phyloP scores from a whole-genome alignment of 1,140 invertebrate species.

The Drosophila pseudoananassae region DNA sequence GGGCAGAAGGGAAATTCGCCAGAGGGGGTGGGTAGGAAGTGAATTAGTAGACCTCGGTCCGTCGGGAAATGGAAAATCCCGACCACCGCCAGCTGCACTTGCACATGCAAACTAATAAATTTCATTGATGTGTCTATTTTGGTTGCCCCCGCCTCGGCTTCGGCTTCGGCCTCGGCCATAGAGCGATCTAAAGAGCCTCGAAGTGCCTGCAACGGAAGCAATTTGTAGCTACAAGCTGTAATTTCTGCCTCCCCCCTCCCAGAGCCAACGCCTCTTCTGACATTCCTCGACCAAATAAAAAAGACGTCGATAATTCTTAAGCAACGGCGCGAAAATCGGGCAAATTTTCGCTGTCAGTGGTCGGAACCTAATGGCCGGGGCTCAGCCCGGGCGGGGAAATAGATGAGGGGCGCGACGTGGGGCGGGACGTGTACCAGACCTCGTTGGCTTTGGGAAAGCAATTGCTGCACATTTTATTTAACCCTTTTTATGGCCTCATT shows the following conservation, averaged over 20 bases:
- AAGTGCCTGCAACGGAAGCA: conserved; percentile 82
- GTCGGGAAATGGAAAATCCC: conserved; percentile 67
- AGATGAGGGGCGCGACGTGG: not conserved
- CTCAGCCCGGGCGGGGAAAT: not conserved
- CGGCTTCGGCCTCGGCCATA: not conserved
- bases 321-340: conserved; percentile 76
- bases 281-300: conserved; percentile 43
- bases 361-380: conserved; percentile 11
- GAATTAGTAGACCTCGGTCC: conserved; percentile 52
- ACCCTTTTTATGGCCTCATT: conserved; percentile 83
- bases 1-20: conserved; percentile 13
- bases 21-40: conserved; percentile 5
- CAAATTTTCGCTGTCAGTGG: conserved; percentile 76
- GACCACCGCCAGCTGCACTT: conserved; percentile 66
- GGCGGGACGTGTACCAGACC: conserved; percentile 17
- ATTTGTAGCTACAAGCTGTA: conserved; percentile 83
- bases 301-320: conserved; percentile 81
- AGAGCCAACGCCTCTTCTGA: conserved; percentile 48
- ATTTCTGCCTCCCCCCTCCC: conserved; percentile 53
- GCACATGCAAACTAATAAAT: conserved; percentile 83
- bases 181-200: conserved; percentile 35
- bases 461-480: conserved; percentile 82
- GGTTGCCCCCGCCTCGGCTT: conserved; percentile 11
- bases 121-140: conserved; percentile 84
- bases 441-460: conserved; percentile 63